Percentiles rank a stretch among this genome's conserved stretches.
Evolutionary conservation across 2,113 vertebrate species (phyloP).

Genomic region (Mustela lutreola): DNA sequence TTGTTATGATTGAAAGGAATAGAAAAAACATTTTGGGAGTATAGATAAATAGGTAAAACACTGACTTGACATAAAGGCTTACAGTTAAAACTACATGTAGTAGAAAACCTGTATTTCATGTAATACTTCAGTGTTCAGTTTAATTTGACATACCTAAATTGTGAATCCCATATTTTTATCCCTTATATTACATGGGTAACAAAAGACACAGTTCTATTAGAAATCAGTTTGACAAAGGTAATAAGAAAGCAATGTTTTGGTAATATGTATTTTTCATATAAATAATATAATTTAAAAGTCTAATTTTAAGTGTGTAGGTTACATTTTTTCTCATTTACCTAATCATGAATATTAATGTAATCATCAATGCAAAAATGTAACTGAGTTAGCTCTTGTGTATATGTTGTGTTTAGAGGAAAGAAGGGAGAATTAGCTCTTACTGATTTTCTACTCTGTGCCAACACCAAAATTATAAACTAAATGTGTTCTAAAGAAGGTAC

Average conservation of each 20-base stretch:
- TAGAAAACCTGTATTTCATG: not conserved
- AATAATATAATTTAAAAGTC: not conserved
- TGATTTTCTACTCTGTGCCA: not conserved
- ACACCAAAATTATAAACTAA: not conserved
- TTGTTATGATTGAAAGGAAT: not conserved
- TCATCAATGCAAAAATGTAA: not conserved
- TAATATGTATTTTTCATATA: not conserved
- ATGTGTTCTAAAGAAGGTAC: not conserved
- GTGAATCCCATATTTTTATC: not conserved
- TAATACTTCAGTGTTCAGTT: not conserved
- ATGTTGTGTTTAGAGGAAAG: not conserved
- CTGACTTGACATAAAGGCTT: not conserved
- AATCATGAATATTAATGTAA: not conserved
- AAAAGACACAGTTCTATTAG: not conserved
- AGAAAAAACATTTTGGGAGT: not conserved
- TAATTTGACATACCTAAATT: not conserved
- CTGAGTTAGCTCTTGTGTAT: not conserved
- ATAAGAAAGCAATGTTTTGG: not conserved
- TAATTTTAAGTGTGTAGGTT: not conserved
- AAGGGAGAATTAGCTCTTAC: not conserved
- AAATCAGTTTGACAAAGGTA: not conserved
- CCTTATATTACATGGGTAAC: not conserved
- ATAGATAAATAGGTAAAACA: not conserved
- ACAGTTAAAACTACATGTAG: not conserved
- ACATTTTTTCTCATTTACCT: not conserved